A percentile compares a stretch with the other conserved stretches of the same genome.
These are phyloP conservation scores for Tenodera sinensis DNA, from an alignment of 2,888 invertebrate genomes.

Conservation along the genomic window DNA sequence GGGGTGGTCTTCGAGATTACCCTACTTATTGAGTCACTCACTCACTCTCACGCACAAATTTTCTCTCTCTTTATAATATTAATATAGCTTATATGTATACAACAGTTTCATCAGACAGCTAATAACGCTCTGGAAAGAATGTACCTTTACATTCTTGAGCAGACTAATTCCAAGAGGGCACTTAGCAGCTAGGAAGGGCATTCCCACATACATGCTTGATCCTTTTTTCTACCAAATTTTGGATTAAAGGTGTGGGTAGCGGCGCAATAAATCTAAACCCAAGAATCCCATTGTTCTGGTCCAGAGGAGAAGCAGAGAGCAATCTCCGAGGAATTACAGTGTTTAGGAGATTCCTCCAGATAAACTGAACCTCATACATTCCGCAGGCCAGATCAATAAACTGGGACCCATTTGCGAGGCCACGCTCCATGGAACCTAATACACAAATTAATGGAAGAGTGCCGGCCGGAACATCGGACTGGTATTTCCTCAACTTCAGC, in stretches of 20 bases:
- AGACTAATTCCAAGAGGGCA: no score
- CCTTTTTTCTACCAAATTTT: neutral
- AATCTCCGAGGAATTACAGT: neutral
- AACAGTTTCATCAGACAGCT: no score
- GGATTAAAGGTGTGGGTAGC: neutral
- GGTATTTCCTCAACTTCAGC: no score
- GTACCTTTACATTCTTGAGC: no score
- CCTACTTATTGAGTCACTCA: no score
- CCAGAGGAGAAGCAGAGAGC: neutral
- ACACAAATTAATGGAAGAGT: neutral
- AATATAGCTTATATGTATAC: no score
- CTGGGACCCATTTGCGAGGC: neutral
- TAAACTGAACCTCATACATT: neutral
- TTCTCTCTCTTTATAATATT: no score
- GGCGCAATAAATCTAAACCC: neutral
- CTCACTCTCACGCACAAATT: no score
- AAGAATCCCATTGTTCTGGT: neutral
- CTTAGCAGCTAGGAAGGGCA: neutral
- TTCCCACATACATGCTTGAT: neutral
- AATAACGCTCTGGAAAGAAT: no score
- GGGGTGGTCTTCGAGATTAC: no score
- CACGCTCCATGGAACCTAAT: neutral
- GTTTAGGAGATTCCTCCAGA: neutral
- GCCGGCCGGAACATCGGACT: no score
- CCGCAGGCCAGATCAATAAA: neutral